A percentile compares a stretch with the other conserved stretches of the same genome.
These are phyloP conservation scores for Agrotis clavis DNA, from an alignment of 2,888 invertebrate genomes.

Conservation along the genomic window DNA sequence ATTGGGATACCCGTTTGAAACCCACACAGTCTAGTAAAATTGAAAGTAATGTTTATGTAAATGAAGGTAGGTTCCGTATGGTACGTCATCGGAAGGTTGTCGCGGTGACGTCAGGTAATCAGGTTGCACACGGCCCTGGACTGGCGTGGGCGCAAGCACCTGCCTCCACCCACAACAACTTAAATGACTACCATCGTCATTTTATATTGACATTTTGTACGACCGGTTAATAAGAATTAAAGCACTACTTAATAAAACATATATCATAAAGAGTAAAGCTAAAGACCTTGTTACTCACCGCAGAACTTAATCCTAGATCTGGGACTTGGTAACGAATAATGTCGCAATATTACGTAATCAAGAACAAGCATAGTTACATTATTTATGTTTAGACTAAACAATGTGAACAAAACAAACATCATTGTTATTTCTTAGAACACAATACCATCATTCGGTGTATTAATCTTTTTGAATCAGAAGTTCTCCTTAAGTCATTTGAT, in stretches of 20 bases:
- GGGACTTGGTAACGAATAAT: constrained; percentile 1
- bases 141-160: constrained; percentile 83
- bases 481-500: background rate
- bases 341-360: constrained; percentile 24
- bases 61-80: constrained; percentile 74
- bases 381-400: constrained; percentile 3
- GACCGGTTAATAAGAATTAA: constrained; percentile 35
- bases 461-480: background rate
- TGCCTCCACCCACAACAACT: constrained; percentile 81
- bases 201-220: constrained; percentile 46
- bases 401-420: constrained; percentile 25
- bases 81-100: constrained; percentile 81
- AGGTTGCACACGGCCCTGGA: constrained; percentile 88
- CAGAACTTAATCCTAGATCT: constrained; percentile 36
- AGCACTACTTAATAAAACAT: constrained; percentile 1
- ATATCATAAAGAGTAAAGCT: too few species aligned
- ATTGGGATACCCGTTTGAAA: constrained; percentile 28
- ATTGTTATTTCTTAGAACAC: constrained; percentile 1
- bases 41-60: constrained; percentile 66
- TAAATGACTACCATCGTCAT: constrained; percentile 57
- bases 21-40: constrained; percentile 52
- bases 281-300: constrained; percentile 28
- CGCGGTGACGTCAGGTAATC: constrained; percentile 85
- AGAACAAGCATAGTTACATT: constrained; percentile 7
- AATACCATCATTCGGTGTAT: background rate